phyloP scores from a whole-genome alignment of 2,113 vertebrate genomes.

The Phodopus roborovskii region DNA sequence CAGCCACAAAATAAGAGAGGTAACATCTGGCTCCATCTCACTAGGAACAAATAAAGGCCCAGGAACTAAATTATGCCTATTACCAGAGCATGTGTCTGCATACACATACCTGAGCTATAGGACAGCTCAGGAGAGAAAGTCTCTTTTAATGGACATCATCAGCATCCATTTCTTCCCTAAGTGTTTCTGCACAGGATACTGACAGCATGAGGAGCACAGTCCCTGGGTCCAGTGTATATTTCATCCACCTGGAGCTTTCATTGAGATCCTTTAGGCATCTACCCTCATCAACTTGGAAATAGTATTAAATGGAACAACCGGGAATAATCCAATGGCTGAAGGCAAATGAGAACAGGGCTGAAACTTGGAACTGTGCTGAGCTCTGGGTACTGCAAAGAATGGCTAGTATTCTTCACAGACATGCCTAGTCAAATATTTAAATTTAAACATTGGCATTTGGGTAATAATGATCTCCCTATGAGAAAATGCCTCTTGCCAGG shows the following conservation, averaged over 20 bases:
- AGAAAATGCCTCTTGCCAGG: not conserved
- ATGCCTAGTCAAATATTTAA: constrained; percentile 30
- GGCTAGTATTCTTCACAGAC: not conserved
- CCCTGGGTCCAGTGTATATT: not conserved
- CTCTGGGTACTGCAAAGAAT: constrained; percentile 12
- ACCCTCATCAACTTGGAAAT: not conserved
- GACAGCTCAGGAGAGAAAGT: not conserved
- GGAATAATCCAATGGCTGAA: not conserved
- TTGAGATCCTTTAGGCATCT: not conserved
- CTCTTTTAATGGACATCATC: not conserved
- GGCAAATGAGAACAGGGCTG: not conserved
- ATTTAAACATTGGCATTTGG: not conserved
- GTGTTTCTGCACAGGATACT: not conserved
- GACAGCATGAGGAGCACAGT: not conserved
- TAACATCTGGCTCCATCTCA: not conserved
- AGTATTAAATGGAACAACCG: not conserved
- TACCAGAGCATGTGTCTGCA: not conserved
- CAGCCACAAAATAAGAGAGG: constrained; percentile 2
- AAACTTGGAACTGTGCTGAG: not conserved
- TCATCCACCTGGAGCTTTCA: not conserved
- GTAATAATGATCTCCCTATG: too few relatives aligned
- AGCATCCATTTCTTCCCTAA: not conserved
- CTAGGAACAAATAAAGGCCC: not conserved
- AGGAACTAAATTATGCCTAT: constrained; percentile 42
- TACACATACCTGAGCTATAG: not conserved